These are phyloP conservation scores for Sebastes alutus DNA, from an alignment of 2,797 vertebrate species.

Conservation along the genomic window DNA sequence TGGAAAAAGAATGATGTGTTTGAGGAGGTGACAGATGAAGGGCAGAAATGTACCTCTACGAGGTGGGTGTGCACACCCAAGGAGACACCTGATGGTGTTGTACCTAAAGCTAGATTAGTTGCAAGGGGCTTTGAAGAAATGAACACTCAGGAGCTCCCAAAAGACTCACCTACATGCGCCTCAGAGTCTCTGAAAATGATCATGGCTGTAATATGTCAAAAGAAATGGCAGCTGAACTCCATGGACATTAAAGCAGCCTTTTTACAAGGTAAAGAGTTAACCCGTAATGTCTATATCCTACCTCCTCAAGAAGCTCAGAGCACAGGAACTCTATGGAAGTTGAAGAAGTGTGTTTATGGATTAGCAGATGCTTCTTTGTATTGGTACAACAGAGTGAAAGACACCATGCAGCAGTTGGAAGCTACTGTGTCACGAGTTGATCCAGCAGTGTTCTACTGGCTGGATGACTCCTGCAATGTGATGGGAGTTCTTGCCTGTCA, in stretches of 20 bases:
- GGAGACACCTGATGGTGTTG: neutral
- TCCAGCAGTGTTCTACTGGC: slow-evolving; percentile 22
- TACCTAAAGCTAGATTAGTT: neutral
- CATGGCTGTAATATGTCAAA: neutral
- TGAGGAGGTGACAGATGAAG: slow-evolving; percentile 1
- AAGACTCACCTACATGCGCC: neutral
- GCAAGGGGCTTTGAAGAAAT: neutral
- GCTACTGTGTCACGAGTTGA: slow-evolving; percentile 15
- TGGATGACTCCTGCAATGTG: neutral
- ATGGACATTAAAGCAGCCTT: neutral
- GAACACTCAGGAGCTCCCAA: neutral
- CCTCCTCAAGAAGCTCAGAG: slow-evolving; percentile 25
- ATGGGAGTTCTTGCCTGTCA: neutral
- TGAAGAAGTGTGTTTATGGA: slow-evolving; percentile 6
- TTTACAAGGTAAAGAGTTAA: neutral
- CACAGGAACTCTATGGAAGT: slow-evolving; percentile 10
- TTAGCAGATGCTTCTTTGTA: slow-evolving; percentile 11
- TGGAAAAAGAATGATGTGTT: slow-evolving; percentile 17
- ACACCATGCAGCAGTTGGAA: neutral
- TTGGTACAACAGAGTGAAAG: slow-evolving; percentile 29
- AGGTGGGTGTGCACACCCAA: neutral
- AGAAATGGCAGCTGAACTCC: neutral
- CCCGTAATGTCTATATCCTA: neutral
- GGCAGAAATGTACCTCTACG: slow-evolving; percentile 6
- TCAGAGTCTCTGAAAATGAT: neutral